These are phyloP conservation scores for Liolophura sinensis DNA, from an alignment of 1,140 invertebrate species.

Conservation along the genomic window DNA sequence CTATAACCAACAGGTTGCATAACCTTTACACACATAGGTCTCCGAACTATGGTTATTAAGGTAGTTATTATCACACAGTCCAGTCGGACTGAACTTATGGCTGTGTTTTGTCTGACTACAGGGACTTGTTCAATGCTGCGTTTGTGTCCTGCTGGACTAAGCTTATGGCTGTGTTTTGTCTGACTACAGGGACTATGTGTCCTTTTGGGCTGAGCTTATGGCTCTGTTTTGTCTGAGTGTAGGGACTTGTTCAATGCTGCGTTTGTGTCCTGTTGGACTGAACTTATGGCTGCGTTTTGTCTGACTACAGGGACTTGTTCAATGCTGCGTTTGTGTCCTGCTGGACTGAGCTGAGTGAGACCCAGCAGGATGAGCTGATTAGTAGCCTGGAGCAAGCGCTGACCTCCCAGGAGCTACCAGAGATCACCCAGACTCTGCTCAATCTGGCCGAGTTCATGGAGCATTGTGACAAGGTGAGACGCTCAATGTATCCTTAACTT, in stretches of 20 bases:
- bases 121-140: slow-evolving; percentile 90
- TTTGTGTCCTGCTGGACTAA: slow-evolving; percentile 98
- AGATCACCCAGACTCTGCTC: slow-evolving; percentile 96
- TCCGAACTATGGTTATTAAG: too few species aligned
- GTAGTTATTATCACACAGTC: slow-evolving; percentile 58
- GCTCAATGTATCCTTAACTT: background rate
- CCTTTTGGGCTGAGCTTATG: slow-evolving; percentile 98
- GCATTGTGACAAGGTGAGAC: slow-evolving; percentile 85
- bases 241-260: slow-evolving; percentile 97
- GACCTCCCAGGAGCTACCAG: slow-evolving; percentile 89
- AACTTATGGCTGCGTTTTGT: slow-evolving; percentile 56
- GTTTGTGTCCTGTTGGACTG: slow-evolving; percentile 97
- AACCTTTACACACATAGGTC: too few species aligned
- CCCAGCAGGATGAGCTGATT: slow-evolving; percentile 84
- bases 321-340: slow-evolving; percentile 99
- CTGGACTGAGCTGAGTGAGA: slow-evolving; percentile 90
- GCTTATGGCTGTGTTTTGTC: slow-evolving; percentile 19
- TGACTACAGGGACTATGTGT: slow-evolving; percentile 81
- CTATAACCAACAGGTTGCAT: too few species aligned
- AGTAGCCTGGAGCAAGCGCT: slow-evolving; percentile 86
- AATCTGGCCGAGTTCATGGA: slow-evolving; percentile 99
- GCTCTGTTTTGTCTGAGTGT: too few species aligned
- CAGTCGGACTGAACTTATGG: slow-evolving; percentile 83
- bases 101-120: too few species aligned
- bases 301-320: slow-evolving; percentile 78